phyloP scores from a whole-genome alignment of 1,140 invertebrate species.

The Telenomus remus region DNA sequence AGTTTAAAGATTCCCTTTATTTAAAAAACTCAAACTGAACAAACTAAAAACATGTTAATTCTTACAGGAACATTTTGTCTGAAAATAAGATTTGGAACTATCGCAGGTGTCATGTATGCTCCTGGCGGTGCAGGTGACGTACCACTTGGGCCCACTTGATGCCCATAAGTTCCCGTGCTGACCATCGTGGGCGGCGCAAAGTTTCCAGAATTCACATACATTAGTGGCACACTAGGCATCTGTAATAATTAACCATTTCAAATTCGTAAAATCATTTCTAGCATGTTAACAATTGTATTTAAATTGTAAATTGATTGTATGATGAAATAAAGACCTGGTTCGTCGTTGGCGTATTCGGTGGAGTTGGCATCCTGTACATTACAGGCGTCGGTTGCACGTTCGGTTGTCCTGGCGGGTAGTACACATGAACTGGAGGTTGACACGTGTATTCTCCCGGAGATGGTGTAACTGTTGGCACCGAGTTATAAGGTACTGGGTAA shows the following conservation, averaged over 20 bases:
- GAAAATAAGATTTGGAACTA: slow-evolving; percentile 72
- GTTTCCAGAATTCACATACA: slow-evolving; percentile 72
- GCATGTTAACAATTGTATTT: too few relatives aligned
- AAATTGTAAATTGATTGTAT: too few relatives aligned
- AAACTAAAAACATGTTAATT: neutral
- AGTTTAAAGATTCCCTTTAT: neutral
- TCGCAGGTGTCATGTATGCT: slow-evolving; percentile 68
- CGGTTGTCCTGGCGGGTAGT: slow-evolving; percentile 66
- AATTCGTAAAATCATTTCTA: neutral
- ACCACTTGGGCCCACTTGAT: slow-evolving; percentile 65
- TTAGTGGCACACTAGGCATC: slow-evolving; percentile 71
- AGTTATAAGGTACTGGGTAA: slow-evolving; percentile 71
- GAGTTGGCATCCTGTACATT: slow-evolving; percentile 72
- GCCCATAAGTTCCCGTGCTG: slow-evolving; percentile 66
- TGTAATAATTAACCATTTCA: slow-evolving; percentile 30
- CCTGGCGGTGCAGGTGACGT: slow-evolving; percentile 65
- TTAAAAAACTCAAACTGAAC: neutral
- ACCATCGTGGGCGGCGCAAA: slow-evolving; percentile 69
- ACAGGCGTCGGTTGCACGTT: slow-evolving; percentile 69
- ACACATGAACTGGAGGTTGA: slow-evolving; percentile 70
- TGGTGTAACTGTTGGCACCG: slow-evolving; percentile 65
- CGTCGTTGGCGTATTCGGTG: slow-evolving; percentile 71
- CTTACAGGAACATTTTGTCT: slow-evolving; percentile 72
- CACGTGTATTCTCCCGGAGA: slow-evolving; percentile 67
- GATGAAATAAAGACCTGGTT: slow-evolving; percentile 62